Percentiles rank a stretch among this genome's conserved stretches.
Evolutionary conservation across 2,797 vertebrate genomes (phyloP).

Genomic region (Kryptopterus vitreolus): DNA sequence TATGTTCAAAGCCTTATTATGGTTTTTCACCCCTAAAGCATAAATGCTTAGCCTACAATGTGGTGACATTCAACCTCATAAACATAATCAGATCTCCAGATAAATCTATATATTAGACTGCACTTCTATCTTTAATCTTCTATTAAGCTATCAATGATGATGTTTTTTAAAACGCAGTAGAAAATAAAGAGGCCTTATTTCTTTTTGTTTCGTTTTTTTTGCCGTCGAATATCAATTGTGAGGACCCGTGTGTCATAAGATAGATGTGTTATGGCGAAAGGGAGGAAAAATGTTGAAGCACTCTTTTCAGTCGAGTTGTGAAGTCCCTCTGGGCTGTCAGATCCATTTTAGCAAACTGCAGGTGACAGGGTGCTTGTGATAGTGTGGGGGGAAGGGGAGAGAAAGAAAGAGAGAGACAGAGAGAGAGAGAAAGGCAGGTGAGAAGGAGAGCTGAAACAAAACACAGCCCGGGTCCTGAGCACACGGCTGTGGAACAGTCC

Average conservation of each 20-base stretch:
- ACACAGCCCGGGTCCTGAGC: slow-evolving; percentile 25
- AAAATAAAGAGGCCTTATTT: background rate
- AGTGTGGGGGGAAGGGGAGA: background rate
- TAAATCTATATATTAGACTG: background rate
- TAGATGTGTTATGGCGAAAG: slow-evolving; percentile 1
- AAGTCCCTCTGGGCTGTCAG: slow-evolving; percentile 56
- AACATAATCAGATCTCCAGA: background rate
- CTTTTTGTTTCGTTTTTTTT: too few relatives aligned
- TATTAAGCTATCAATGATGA: background rate
- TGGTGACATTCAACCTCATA: background rate
- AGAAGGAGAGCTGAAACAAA: slow-evolving; percentile 22
- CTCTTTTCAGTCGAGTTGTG: slow-evolving; percentile 57
- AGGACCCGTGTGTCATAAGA: background rate
- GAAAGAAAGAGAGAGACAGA: slow-evolving; percentile 56
- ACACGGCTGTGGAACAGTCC: slow-evolving; percentile 43
- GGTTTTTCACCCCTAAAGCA: background rate
- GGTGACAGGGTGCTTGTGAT: slow-evolving; percentile 44
- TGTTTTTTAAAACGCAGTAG: background rate
- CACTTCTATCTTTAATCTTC: background rate
- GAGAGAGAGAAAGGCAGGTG: slow-evolving; percentile 30
- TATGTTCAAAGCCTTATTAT: background rate
- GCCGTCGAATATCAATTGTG: background rate
- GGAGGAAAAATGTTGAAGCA: background rate
- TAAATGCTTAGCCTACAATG: background rate
- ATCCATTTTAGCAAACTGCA: slow-evolving; percentile 64